Base-by-base conservation (phyloP, 2,113 vertebrate genomes). In the Piliocolobus tephrosceles region DNA sequence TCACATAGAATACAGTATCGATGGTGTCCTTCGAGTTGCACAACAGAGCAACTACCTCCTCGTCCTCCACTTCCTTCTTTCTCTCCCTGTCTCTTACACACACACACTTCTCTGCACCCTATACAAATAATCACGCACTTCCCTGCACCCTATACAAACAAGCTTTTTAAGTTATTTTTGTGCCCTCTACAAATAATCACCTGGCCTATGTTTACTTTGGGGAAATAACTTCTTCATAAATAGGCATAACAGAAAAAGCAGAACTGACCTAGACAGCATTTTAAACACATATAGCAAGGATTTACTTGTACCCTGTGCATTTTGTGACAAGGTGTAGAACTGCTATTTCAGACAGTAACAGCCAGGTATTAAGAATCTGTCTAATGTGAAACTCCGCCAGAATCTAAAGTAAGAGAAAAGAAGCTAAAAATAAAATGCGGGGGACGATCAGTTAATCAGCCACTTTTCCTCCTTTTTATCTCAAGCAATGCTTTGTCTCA, bases 351-450 rank as follows among this genome's bases (percentile, higher is more conserved):
- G n/a, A 43, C 8, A 6, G 4, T 72, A 66, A 58, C 45, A 52
- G 4, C 43, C 30, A 61, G 25, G 32, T 43, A 23, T 12, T 8
- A 16, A 68, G 68, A 18, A 43, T 81, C 57, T 90, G 50, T 81
- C 58, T 90, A 79, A 91, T n/a, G 75, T 83, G 55, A 64, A 82
- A 88, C 35, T 78, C 68, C 43, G 40, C 70, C 58, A 23, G 73
- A 40, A 45, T 76, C 47, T 57, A n/a, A 89, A 92, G 52, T 17
- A 87, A 96, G 88, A 94, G 38, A 68, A 61, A 85, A 78, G 55
- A 95, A 73, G 30, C 27, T 86, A n/a, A 18, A 66, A 61, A 64
- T 58, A 52, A 57, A 87, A 72, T 18, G 2, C 68, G 64, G 35
- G 43, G 14, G 38, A 66, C 20, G 70, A 43, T 58, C 38, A 35